phyloP scores from a whole-genome alignment of 2,113 vertebrate genomes.

The Plecturocebus donacophilus region DNA sequence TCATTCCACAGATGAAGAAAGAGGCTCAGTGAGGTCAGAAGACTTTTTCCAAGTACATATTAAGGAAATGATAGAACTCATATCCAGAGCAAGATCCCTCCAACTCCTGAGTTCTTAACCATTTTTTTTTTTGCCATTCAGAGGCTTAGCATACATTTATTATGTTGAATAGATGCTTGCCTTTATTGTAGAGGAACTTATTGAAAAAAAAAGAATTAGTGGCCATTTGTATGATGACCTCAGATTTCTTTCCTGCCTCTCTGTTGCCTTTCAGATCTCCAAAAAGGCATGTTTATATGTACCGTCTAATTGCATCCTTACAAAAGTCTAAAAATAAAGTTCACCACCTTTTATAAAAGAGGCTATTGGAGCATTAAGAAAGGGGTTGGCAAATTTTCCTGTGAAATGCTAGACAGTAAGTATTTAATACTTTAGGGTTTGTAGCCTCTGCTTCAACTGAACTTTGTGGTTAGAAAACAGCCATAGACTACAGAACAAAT shows the following conservation, averaged over 20 bases:
- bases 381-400: not conserved
- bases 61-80: not conserved
- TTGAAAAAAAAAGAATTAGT: not conserved
- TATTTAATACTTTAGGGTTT: conserved; percentile 27
- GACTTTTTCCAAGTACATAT: not conserved
- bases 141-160: not conserved
- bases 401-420: not conserved
- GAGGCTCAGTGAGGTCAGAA: not conserved
- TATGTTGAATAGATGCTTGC: not conserved
- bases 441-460: not conserved
- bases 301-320: not conserved
- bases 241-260: not conserved
- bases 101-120: not conserved
- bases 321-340: not conserved
- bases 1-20: not conserved
- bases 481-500: not conserved
- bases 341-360: conserved; percentile 25
- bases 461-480: not conserved
- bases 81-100: not conserved
- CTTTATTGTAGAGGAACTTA: not conserved
- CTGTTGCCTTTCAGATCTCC: not conserved
- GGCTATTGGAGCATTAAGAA: not conserved
- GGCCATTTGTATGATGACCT: not conserved
- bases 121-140: not conserved
- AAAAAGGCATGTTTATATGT: not conserved